A percentile compares a stretch with the other conserved stretches of the same genome.
These are phyloP conservation scores for Ochotona princeps DNA, from an alignment of 2,113 vertebrate species.

Conservation along the genomic window DNA sequence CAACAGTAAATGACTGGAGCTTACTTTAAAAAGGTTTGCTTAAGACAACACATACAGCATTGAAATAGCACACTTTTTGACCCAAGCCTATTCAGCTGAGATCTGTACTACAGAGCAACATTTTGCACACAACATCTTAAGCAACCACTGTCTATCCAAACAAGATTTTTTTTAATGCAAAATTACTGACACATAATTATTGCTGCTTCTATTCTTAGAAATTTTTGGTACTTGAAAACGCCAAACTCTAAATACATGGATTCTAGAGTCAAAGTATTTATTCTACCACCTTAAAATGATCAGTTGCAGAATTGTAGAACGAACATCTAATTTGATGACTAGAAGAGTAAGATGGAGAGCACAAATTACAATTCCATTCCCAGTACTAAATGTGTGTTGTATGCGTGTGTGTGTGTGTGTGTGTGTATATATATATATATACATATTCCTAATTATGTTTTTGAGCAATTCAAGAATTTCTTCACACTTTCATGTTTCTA, in stretches of 20 bases:
- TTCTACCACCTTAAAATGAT: background rate
- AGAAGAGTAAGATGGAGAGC: background rate
- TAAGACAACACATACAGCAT: background rate
- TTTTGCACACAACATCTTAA: background rate
- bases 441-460: background rate
- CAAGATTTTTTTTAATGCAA: background rate
- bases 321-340: background rate
- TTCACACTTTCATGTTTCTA: slow-evolving; percentile 12
- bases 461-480: background rate
- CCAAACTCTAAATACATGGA: slow-evolving; percentile 12
- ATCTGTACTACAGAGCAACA: background rate
- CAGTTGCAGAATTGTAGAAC: background rate
- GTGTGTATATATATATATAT: background rate
- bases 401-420: no score
- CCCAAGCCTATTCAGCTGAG: background rate
- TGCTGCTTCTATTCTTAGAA: background rate
- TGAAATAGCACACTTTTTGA: background rate
- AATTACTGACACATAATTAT: background rate
- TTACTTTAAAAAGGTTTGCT: background rate
- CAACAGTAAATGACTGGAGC: slow-evolving; percentile 12
- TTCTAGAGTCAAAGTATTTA: background rate
- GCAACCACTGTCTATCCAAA: background rate
- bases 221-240: slow-evolving; percentile 33
- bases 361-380: slow-evolving; percentile 14
- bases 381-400: background rate